phyloP scores from a whole-genome alignment of 2,113 vertebrate species.

The Oryzias celebensis region DNA sequence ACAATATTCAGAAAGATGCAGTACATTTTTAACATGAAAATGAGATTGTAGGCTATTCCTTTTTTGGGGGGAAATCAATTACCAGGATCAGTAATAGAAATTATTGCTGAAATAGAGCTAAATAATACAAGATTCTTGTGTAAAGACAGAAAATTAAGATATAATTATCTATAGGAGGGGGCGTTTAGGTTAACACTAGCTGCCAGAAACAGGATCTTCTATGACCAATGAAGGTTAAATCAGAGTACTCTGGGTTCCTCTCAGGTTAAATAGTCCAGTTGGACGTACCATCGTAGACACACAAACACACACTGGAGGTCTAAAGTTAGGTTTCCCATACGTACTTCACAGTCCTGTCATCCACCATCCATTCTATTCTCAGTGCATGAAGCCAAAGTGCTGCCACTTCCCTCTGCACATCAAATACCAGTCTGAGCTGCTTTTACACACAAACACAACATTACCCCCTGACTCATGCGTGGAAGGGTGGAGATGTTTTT shows the following conservation, averaged over 20 bases:
- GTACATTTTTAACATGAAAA: too few species aligned
- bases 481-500: slow-evolving; percentile 64
- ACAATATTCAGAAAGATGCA: too few species aligned
- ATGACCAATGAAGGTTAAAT: too few species aligned
- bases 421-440: slow-evolving; percentile 21
- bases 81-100: slow-evolving; percentile 67
- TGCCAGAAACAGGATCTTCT: too few species aligned
- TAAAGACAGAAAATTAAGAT: too few species aligned
- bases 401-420: slow-evolving; percentile 51
- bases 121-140: too few species aligned
- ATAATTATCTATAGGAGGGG: too few species aligned
- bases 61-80: slow-evolving; percentile 31
- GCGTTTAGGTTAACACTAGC: too few species aligned
- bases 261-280: too few species aligned
- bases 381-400: slow-evolving; percentile 52
- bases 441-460: slow-evolving; percentile 13
- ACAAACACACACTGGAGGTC: slow-evolving; percentile 21
- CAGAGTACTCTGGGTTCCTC: too few species aligned
- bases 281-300: background rate
- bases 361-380: slow-evolving; percentile 50
- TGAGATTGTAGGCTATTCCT: background rate
- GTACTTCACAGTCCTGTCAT: background rate
- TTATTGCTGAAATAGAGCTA: background rate
- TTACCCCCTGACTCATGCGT: slow-evolving; percentile 20
- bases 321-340: slow-evolving; percentile 45